Evolutionary conservation across 1,140 invertebrate species (phyloP).

Genomic region (Mactra quadrangularis): DNA sequence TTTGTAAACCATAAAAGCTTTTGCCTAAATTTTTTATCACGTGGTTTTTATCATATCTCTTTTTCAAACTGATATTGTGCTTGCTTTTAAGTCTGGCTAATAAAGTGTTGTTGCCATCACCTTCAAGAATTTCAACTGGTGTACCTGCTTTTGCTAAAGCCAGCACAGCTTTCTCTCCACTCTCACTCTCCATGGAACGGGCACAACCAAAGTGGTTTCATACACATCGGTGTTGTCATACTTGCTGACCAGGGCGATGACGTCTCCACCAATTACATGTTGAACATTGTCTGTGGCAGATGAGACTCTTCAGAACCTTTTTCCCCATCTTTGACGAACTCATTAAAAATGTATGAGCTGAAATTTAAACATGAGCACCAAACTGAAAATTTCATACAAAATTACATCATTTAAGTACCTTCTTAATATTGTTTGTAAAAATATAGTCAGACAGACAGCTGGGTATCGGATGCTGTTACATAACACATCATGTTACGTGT

Average conservation of each 20-base stretch:
- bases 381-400: neutral
- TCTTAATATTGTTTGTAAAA: neutral
- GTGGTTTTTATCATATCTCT: constrained; percentile 25
- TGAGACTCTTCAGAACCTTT: neutral
- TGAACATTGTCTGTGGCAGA: neutral
- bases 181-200: constrained; percentile 3
- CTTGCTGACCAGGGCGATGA: neutral
- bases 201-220: constrained; percentile 2
- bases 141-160: neutral
- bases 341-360: neutral
- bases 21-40: constrained; percentile 17
- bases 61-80: neutral
- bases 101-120: constrained; percentile 9
- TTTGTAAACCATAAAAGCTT: neutral
- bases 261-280: constrained; percentile 29
- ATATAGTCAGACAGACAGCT: neutral
- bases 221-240: neutral
- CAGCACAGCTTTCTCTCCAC: neutral
- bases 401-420: too few relatives aligned
- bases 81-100: neutral
- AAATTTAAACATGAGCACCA: neutral
- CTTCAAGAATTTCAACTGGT: constrained; percentile 20
- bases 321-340: neutral
- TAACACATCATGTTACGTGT: too few relatives aligned
- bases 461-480: too few relatives aligned